Conservation (phyloP, 2,113 vertebrate species). For the Oceanodroma tethys region DNA sequence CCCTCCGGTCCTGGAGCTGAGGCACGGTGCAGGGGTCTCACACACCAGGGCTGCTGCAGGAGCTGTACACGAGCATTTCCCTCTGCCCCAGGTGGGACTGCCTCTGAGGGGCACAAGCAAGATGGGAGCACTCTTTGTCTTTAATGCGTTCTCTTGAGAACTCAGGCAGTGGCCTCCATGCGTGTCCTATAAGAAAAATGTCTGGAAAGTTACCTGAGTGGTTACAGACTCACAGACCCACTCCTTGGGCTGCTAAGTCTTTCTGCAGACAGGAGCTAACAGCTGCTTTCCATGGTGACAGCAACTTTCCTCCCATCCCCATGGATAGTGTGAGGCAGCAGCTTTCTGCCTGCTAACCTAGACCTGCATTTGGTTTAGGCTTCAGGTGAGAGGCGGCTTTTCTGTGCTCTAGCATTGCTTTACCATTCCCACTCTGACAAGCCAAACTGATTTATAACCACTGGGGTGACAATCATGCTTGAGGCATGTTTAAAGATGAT, state of each 20-base stretch:
- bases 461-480: not conserved
- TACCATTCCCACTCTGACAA: not conserved
- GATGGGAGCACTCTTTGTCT: not conserved
- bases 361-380: not conserved
- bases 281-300: not conserved
- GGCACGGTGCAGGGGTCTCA: not conserved
- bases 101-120: not conserved
- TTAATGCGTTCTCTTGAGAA: not conserved
- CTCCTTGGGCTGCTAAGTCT: not conserved
- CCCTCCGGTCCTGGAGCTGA: not conserved
- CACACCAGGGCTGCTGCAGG: not conserved
- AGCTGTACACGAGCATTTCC: not conserved
- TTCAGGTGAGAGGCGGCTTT: not conserved
- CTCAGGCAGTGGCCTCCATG: not conserved
- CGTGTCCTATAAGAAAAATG: not conserved
- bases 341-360: not conserved
- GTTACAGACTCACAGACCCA: not conserved
- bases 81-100: not conserved
- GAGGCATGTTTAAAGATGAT: not conserved
- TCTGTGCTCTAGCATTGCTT: not conserved
- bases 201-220: not conserved
- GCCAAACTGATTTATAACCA: not conserved
- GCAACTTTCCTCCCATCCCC: not conserved
- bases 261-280: not conserved
- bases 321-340: not conserved